A percentile compares a stretch with the other conserved stretches of the same genome.
Conservation (phyloP, 2,113 vertebrate species). For the Urocitellus parryii region DNA sequence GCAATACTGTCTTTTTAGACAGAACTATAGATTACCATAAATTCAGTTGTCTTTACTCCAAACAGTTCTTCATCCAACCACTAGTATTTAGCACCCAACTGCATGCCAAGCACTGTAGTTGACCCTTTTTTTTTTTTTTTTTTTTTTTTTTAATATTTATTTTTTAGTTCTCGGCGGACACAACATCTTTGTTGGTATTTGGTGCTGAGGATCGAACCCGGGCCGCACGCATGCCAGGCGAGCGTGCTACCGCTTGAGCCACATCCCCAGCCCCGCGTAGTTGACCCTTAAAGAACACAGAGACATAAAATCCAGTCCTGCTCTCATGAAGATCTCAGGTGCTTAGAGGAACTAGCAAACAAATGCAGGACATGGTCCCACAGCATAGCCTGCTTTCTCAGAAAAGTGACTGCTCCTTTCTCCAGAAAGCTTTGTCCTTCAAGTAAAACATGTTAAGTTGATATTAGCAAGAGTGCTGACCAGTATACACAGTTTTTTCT, state of each 20-base stretch:
- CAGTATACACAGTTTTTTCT: not conserved
- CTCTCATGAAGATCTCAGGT: not conserved
- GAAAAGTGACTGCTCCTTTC: not conserved
- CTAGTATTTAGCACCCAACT: not conserved
- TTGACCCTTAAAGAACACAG: not conserved
- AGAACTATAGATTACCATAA: not conserved
- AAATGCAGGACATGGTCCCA: not conserved
- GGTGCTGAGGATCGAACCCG: no score
- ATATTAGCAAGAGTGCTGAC: not conserved
- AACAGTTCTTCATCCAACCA: not conserved
- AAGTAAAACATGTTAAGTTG: conserved; percentile 1
- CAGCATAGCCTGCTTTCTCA: not conserved
- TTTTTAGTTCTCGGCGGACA: no score
- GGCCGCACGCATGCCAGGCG: no score
- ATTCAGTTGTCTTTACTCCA: not conserved
- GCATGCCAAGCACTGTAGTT: not conserved
- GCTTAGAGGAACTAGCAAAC: not conserved
- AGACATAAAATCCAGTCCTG: not conserved
- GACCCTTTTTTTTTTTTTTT: no score
- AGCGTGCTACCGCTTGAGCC: no score
- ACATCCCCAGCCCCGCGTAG: no score
- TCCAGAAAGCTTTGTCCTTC: not conserved
- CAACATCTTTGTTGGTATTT: no score
- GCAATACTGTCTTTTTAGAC: not conserved
- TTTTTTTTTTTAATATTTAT: no score